These are phyloP conservation scores for Notocelia uddmanniana DNA, from an alignment of 2,888 invertebrate species.

Conservation along the genomic window DNA sequence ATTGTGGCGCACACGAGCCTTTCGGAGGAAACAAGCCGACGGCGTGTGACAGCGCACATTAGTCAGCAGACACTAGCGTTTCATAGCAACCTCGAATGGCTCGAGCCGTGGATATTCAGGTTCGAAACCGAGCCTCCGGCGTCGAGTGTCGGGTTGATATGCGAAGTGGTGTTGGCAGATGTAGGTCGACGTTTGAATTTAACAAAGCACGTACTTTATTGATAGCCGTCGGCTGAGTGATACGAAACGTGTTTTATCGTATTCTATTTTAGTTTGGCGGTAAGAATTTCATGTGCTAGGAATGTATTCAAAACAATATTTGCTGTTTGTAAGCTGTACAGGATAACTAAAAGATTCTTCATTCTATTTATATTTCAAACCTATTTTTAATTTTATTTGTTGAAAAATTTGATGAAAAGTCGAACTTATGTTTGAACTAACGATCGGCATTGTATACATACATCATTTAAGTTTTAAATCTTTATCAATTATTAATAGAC, in stretches of 20 bases:
- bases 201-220: constrained; percentile 31
- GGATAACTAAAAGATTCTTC: too few relatives aligned
- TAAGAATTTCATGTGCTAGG: neutral
- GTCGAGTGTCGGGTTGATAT: constrained; percentile 31
- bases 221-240: constrained; percentile 10
- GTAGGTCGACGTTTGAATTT: constrained; percentile 28
- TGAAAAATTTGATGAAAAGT: too few relatives aligned
- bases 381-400: too few relatives aligned
- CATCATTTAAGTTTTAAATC: too few relatives aligned
- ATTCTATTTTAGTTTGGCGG: constrained; percentile 16
- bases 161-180: constrained; percentile 35
- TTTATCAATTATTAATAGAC: too few relatives aligned
- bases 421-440: too few relatives aligned
- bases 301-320: constrained; percentile 1
- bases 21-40: constrained; percentile 37
- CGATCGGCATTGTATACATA: too few relatives aligned
- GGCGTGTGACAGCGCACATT: constrained; percentile 40
- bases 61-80: constrained; percentile 34
- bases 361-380: too few relatives aligned
- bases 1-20: constrained; percentile 33
- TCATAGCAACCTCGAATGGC: constrained; percentile 9
- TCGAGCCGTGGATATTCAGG: constrained; percentile 10
- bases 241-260: constrained; percentile 14
- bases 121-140: constrained; percentile 14
- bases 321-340: neutral